These are phyloP conservation scores for Cryptus viduatorius DNA, from an alignment of 2,888 invertebrate species.

Conservation along the genomic window DNA sequence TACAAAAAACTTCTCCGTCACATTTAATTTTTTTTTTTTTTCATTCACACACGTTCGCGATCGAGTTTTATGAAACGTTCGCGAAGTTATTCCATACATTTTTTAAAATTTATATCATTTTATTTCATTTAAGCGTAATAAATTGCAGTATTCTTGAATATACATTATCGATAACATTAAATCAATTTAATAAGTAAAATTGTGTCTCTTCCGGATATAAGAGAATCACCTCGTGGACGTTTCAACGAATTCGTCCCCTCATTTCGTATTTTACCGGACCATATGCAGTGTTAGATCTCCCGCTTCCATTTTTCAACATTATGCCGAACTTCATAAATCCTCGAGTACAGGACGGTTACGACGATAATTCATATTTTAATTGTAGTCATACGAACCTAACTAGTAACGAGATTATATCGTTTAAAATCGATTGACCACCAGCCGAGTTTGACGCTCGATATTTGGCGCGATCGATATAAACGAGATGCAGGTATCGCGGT, in stretches of 20 bases:
- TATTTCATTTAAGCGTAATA: conserved; percentile 20
- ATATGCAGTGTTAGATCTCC: conserved; percentile 17
- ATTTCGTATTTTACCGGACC: neutral
- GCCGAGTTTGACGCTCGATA: conserved; percentile 17
- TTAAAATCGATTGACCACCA: conserved; percentile 39
- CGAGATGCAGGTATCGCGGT: conserved; percentile 55
- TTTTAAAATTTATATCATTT: neutral
- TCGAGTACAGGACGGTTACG: conserved; percentile 53
- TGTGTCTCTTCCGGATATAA: conserved; percentile 45
- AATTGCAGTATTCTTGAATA: conserved; percentile 23
- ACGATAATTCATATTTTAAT: conserved; percentile 30
- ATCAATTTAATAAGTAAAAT: conserved; percentile 14
- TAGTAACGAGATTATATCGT: conserved; percentile 51
- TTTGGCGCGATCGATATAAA: conserved; percentile 37
- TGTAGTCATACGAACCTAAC: conserved; percentile 42
- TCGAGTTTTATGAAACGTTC: conserved; percentile 39
- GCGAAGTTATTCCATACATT: conserved; percentile 46
- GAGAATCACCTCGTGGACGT: conserved; percentile 69
- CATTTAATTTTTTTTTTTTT: neutral
- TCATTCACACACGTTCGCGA: conserved; percentile 18
- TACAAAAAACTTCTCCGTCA: conserved; percentile 56
- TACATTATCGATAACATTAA: conserved; percentile 34
- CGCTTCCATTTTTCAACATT: conserved; percentile 14
- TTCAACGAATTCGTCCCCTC: conserved; percentile 54
- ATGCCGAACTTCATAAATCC: conserved; percentile 42